phyloP scores from a whole-genome alignment of 2,113 vertebrate genomes.

The Melierax canorus region DNA sequence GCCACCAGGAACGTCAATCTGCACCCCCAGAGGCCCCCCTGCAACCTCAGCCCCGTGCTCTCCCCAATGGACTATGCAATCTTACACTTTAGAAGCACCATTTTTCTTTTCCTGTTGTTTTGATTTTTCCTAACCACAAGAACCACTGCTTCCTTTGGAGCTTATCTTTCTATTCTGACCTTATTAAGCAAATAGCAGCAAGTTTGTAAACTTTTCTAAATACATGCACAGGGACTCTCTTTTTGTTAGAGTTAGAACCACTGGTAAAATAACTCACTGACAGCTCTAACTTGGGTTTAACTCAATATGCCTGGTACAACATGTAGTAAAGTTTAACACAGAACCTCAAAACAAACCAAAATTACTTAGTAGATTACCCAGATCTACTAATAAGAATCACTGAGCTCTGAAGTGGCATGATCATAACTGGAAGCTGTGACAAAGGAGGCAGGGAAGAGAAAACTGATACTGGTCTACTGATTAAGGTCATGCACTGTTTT shows the following conservation, averaged over 20 bases:
- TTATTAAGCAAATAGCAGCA: neutral
- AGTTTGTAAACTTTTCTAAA: neutral
- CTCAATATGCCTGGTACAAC: neutral
- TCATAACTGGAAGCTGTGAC: neutral
- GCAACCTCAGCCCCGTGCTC: fast-evolving
- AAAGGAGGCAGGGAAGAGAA: neutral
- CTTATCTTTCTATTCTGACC: neutral
- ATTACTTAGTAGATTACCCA: neutral
- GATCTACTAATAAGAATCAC: neutral
- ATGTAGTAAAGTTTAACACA: neutral
- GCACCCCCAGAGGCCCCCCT: no score
- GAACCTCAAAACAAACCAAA: neutral
- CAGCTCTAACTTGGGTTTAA: neutral
- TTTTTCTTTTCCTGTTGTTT: neutral
- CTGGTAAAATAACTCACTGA: neutral
- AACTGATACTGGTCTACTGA: neutral
- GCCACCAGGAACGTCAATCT: neutral
- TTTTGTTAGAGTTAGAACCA: neutral
- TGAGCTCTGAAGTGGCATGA: neutral
- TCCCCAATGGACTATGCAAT: neutral
- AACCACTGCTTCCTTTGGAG: neutral
- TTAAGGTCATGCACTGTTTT: neutral
- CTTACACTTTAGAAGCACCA: neutral
- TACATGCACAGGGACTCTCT: fast-evolving
- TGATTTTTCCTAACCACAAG: neutral